Base-by-base conservation (phyloP, 1,140 invertebrate genomes). In the Anastrepha obliqua region DNA sequence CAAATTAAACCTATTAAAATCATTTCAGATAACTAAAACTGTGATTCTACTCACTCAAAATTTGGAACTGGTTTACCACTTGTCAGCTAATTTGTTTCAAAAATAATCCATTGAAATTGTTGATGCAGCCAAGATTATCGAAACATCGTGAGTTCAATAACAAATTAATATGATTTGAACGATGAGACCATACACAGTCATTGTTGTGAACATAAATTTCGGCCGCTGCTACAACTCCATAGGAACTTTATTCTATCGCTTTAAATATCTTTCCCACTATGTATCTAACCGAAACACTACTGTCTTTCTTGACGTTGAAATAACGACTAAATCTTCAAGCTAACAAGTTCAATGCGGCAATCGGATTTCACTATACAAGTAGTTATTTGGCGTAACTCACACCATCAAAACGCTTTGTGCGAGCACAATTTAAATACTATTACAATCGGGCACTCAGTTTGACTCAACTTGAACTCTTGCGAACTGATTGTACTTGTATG, bases 171-270 rank as follows among this genome's bases (percentile, higher is more conserved):
- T 88, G 5, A 88, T 88, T 87, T 88, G 88, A 62, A 88, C 88
- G 44, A 88, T 88, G 17, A 88, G 78, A 60, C 85, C 86, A 86
- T 88, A 88, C 42, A 88, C 55, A 70, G 88, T 88, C 88, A 88
- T 88, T 55, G 58, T 44, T 55, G 55, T 59, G 55, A 81, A 70
- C 29, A 59, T 86, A 70, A 58, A 39, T 58, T 87, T 47, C 58
- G 5, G 60, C 51, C 78, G 51, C 64, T 20, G 64, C 64, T 65
- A 39, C 64, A 39, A 74, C 29, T 74, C 29, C 42, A 42, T 74
- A 62, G 2, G 15, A 62, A 62, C 60, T 55, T 55, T 55, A 55
- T 55, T 55, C 11, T 8, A 55, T 6, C 51, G 51, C 51, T 55
- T 55, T 55, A 55, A 55, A 11, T 55, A 8, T 8, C 6, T 55